Percentiles rank a stretch among this genome's conserved stretches.
phyloP scores from a whole-genome alignment of 2,888 invertebrate genomes.

The Anaspis maculata region DNA sequence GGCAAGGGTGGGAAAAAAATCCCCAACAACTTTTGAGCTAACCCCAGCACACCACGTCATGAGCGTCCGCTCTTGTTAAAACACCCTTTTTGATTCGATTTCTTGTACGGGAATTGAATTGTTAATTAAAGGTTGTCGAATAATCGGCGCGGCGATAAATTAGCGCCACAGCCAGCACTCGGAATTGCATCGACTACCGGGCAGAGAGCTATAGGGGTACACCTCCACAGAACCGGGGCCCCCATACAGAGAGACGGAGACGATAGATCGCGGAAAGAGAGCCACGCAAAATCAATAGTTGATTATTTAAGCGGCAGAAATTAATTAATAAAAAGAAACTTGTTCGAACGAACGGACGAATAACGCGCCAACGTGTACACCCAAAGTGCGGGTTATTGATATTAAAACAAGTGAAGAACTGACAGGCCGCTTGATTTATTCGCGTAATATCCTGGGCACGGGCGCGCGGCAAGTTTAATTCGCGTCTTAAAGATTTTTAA shows the following conservation, averaged over 20 bases:
- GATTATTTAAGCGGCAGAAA: constrained; percentile 14
- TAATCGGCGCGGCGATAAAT: constrained; percentile 11
- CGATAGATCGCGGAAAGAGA: neutral
- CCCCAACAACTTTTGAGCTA: too few relatives aligned
- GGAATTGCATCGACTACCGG: too few relatives aligned
- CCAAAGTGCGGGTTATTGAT: constrained; percentile 27
- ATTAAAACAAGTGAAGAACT: constrained; percentile 35
- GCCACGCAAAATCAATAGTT: constrained; percentile 13
- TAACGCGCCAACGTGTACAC: constrained; percentile 1
- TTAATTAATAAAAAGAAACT: constrained; percentile 16
- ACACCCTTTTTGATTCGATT: constrained; percentile 1
- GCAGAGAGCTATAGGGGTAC: too few relatives aligned
- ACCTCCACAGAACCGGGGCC: too few relatives aligned
- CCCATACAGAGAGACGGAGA: too few relatives aligned
- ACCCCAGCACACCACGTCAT: too few relatives aligned
- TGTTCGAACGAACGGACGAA: neutral
- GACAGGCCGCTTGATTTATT: constrained; percentile 37
- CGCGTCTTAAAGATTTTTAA: constrained; percentile 36
- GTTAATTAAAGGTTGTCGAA: constrained; percentile 14
- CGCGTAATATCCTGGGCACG: constrained; percentile 33
- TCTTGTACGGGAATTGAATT: constrained; percentile 7
- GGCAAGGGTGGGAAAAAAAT: too few relatives aligned
- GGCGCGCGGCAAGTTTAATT: constrained; percentile 32
- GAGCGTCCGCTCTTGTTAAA: neutral
- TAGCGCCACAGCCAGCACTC: constrained; percentile 3